Percentiles rank a stretch among this genome's conserved stretches.
Conservation (phyloP, 2,797 vertebrate species). For the Hemitrygon akajei region DNA sequence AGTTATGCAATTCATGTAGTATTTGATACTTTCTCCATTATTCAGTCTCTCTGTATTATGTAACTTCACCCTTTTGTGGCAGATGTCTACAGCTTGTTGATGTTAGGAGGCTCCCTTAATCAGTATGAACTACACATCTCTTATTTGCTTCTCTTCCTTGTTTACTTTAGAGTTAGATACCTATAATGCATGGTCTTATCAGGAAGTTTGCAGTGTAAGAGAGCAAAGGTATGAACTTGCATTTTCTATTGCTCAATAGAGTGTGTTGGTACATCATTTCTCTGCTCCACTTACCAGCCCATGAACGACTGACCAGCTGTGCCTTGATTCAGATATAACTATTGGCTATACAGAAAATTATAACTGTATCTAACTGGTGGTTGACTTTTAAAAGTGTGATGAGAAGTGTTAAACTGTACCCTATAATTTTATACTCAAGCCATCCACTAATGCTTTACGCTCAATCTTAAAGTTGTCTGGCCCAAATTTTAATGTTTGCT, state of each 20-base stretch:
- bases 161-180: neutral
- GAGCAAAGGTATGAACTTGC: neutral
- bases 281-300: neutral
- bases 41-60: neutral
- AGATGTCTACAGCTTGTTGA: neutral
- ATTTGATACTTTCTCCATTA: neutral
- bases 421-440: no score
- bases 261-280: neutral
- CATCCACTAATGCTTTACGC: neutral
- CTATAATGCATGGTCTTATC: neutral
- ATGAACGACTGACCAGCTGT: neutral
- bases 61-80: neutral
- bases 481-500: neutral
- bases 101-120: neutral
- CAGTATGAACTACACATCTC: neutral
- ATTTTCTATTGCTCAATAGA: neutral
- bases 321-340: neutral
- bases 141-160: neutral
- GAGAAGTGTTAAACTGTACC: neutral
- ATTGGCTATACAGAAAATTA: neutral
- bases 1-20: neutral
- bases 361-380: neutral
- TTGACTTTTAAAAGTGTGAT: neutral
- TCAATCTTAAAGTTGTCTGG: neutral
- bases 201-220: neutral